Base-by-base conservation (phyloP, 2,797 vertebrate species). In the Yasuhikotakia modesta region DNA sequence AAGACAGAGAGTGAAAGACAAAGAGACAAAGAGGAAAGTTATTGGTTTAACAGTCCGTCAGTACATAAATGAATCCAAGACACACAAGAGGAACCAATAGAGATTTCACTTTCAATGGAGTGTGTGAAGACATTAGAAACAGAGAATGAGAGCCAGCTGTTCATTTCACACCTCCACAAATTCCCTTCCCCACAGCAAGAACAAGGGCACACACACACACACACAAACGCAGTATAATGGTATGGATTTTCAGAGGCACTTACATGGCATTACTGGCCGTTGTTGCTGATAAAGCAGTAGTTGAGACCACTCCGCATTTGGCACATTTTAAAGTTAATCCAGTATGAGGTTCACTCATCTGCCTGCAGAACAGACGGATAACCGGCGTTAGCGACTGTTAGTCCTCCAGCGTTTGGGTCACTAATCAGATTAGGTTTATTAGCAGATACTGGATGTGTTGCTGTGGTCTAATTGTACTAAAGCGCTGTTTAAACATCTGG, bases 261-360 rank as follows among this genome's bases (percentile, higher is more conserved):
- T 96, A 99, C 98, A 99, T 99, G 93, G 98, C 98, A 85, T 99
- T 99, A 96, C 98, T 99, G 88, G 98, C 97, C 91, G 98, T 99
- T 92, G 98, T 98, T 92, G 98, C 97, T 94, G 98, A 99, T 93
- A 99, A 96, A 95, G 98, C 97, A 93, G 97, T 98, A 93, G 97
- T 99, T 93, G 98, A 99, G 94, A 99, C 97, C 92, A 99, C 97
- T 90, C 98, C 98, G 93, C 98, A 99, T 94, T 99, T 99, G 95
- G 98, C 97, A 95, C 98, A 99, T 96, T 99, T 99, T 95, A 99
- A 96, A 92, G 97, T 99, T 94, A 99, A 95, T 95, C 98, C 97
- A 93, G 97, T 97, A 95, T 99, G 97, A 89, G 98, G 98, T 94
- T 99, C 97, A 92, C 96, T 99, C 97, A 99, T 99, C 95, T 98